phyloP scores from a whole-genome alignment of 1,140 invertebrate genomes.

The Pogonomyrmex barbatus region DNA sequence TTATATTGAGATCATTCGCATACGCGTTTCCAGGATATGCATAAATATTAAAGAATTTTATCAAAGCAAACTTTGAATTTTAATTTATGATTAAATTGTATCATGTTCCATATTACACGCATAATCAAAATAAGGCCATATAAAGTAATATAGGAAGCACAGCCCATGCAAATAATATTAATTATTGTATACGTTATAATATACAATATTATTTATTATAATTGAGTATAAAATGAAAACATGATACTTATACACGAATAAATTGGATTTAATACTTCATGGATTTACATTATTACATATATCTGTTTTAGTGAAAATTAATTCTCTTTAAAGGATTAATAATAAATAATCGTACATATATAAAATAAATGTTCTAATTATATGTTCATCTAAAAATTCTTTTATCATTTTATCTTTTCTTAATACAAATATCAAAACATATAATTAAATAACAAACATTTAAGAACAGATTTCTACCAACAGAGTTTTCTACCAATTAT shows the following conservation, averaged over 20 bases:
- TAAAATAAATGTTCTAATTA: neutral
- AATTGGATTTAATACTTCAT: slow-evolving; percentile 58
- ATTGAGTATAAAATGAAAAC: slow-evolving; percentile 56
- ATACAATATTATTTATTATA: slow-evolving; percentile 46
- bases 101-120: slow-evolving; percentile 2
- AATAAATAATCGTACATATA: slow-evolving; percentile 2
- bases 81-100: slow-evolving; percentile 44
- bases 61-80: slow-evolving; percentile 43
- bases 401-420: neutral
- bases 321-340: slow-evolving; percentile 29
- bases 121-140: slow-evolving; percentile 43
- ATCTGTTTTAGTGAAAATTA: slow-evolving; percentile 23
- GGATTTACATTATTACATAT: neutral
- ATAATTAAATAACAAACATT: neutral
- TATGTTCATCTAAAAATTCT: neutral
- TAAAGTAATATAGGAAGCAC: slow-evolving; percentile 16
- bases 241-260: slow-evolving; percentile 48
- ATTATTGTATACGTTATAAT: slow-evolving; percentile 31
- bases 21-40: neutral
- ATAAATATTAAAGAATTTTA: slow-evolving; percentile 55
- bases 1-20: neutral
- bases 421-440: neutral
- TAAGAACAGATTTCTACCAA: neutral
- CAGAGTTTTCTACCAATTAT: neutral
- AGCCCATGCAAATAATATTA: slow-evolving; percentile 52